Conservation (phyloP, 1,140 invertebrate genomes). For the Leptestheria dahalacensis region DNA sequence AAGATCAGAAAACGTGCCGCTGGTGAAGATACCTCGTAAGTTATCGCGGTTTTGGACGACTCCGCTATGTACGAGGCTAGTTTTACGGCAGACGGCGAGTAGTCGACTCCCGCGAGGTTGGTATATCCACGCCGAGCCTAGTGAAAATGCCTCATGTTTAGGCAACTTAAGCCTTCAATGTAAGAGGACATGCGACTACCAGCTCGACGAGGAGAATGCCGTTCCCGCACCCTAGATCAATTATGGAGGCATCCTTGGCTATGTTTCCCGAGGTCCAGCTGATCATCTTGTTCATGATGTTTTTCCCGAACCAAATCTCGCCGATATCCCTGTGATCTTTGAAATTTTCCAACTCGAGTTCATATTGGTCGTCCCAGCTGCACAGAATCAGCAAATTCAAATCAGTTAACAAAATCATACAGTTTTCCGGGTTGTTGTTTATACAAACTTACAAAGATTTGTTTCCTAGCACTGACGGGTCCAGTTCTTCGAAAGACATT, state of each 20-base stretch:
- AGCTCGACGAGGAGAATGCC: slow-evolving; percentile 67
- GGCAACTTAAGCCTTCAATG: no score
- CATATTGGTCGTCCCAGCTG: slow-evolving; percentile 71
- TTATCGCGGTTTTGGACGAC: slow-evolving; percentile 25
- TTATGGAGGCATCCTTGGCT: slow-evolving; percentile 23
- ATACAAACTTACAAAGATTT: slow-evolving; percentile 1
- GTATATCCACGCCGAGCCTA: slow-evolving; percentile 46
- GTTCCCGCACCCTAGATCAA: slow-evolving; percentile 72
- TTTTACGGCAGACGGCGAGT: slow-evolving; percentile 58
- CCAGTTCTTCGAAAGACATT: neutral
- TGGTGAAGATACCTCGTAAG: slow-evolving; percentile 17
- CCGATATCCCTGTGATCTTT: slow-evolving; percentile 69
- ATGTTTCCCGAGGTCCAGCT: slow-evolving; percentile 12
- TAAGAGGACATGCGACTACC: no score
- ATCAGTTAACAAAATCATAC: neutral
- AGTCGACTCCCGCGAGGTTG: slow-evolving; percentile 66
- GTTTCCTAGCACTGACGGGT: neutral
- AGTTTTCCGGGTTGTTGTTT: neutral
- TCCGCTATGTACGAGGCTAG: slow-evolving; percentile 49
- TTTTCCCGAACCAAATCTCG: slow-evolving; percentile 85
- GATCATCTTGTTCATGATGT: slow-evolving; percentile 53
- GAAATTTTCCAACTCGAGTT: slow-evolving; percentile 65
- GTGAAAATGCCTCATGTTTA: neutral
- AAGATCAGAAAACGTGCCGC: neutral
- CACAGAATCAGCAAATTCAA: neutral